Evolutionary conservation across 2,888 invertebrate species (phyloP).

Genomic region (Prosopocoilus inquinatus): DNA sequence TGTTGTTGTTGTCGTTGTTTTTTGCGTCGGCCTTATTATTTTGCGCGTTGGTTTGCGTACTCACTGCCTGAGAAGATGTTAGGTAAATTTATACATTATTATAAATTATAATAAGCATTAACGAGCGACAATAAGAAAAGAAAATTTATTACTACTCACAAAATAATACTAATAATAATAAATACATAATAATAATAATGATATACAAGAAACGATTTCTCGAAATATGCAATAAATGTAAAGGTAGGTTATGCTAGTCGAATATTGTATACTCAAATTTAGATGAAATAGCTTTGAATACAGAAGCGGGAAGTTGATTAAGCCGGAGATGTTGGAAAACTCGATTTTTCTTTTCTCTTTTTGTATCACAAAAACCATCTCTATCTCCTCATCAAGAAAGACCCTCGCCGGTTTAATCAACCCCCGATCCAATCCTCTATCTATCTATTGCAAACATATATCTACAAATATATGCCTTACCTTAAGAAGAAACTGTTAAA

Average conservation of each 20-base stretch:
- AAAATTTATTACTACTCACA: too few relatives aligned
- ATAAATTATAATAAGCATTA: constrained; percentile 3
- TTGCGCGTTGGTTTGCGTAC: too few relatives aligned
- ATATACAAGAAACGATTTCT: neutral
- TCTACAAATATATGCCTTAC: constrained; percentile 27
- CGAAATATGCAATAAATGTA: constrained; percentile 5
- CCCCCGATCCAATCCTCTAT: neutral
- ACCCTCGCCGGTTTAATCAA: neutral
- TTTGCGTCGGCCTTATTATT: neutral
- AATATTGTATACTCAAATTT: constrained; percentile 1
- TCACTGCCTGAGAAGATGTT: too few relatives aligned
- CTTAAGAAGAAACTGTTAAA: constrained; percentile 10
- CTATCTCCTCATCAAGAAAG: too few relatives aligned
- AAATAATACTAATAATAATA: too few relatives aligned
- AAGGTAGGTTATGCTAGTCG: constrained; percentile 3
- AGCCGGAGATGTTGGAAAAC: neutral
- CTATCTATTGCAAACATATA: constrained; percentile 24
- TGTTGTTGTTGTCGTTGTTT: constrained; percentile 2
- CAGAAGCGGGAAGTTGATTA: neutral
- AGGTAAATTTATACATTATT: too few relatives aligned
- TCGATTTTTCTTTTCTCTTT: neutral
- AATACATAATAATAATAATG: too few relatives aligned
- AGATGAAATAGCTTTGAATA: neutral
- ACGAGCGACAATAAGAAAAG: constrained; percentile 1
- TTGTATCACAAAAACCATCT: neutral